Percentiles rank a stretch among this genome's conserved stretches.
These are phyloP conservation scores for Montipora foliosa DNA, from an alignment of 64 coral and sea anemone species.

Conservation along the genomic window DNA sequence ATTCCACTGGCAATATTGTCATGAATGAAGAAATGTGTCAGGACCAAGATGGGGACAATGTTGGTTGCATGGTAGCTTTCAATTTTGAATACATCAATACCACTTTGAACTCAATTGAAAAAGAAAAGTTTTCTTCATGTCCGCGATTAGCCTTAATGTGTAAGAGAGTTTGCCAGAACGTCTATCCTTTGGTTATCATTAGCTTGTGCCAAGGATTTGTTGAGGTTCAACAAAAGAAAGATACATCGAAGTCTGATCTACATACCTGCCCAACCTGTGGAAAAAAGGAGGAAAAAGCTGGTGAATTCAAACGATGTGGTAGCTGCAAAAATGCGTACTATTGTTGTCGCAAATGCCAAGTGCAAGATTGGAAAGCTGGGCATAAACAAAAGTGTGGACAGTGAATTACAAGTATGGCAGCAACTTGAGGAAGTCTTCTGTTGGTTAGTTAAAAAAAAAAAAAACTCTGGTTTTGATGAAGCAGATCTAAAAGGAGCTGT, in stretches of 20 bases:
- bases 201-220: constrained; percentile 40
- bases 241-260: background rate
- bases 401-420: background rate
- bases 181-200: constrained; percentile 44
- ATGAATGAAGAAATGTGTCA: constrained; percentile 55
- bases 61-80: constrained; percentile 30
- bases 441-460: too few relatives aligned
- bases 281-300: constrained; percentile 18
- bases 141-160: constrained; percentile 34
- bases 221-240: constrained; percentile 24
- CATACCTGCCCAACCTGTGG: constrained; percentile 40
- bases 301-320: constrained; percentile 64
- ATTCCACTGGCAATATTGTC: constrained; percentile 31
- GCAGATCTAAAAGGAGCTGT: too few relatives aligned
- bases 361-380: constrained; percentile 50
- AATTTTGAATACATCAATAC: constrained; percentile 37
- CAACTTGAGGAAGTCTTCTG: too few relatives aligned
- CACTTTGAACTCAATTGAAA: constrained; percentile 20
- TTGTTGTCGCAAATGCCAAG: constrained; percentile 53
- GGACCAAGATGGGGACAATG: constrained; percentile 39
- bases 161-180: constrained; percentile 41
- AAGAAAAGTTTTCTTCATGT: constrained; percentile 37
- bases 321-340: constrained; percentile 60
- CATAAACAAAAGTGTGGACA: constrained; percentile 41
- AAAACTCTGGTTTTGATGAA: too few relatives aligned